Evolutionary conservation across 2,113 vertebrate genomes (phyloP).

Genomic region (Megatriorchis doriae): DNA sequence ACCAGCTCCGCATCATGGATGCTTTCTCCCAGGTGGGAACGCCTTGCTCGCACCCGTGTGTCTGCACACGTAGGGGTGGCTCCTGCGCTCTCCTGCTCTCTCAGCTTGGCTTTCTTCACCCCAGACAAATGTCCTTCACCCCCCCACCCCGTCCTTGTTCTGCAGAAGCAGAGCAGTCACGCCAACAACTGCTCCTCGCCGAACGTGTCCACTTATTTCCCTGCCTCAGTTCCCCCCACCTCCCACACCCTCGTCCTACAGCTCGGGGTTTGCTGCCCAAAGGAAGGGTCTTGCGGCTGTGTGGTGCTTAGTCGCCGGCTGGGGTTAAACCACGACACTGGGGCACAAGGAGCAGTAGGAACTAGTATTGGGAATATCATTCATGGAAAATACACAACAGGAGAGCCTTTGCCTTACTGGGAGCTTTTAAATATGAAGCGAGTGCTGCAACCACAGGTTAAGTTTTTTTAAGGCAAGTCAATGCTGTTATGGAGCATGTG

Average conservation of each 20-base stretch:
- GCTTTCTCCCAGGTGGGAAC: background rate
- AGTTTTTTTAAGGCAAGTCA: background rate
- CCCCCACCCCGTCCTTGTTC: background rate
- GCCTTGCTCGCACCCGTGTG: fast-evolving
- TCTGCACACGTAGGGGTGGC: fast-evolving
- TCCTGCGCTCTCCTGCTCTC: background rate
- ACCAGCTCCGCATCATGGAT: background rate
- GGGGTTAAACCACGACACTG: background rate
- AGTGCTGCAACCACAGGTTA: background rate
- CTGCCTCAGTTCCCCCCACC: background rate
- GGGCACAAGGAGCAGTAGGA: background rate
- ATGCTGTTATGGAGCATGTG: background rate
- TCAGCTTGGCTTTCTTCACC: background rate
- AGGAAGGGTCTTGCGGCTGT: fast-evolving
- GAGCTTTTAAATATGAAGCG: fast-evolving
- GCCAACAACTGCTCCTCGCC: background rate
- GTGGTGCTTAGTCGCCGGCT: no score
- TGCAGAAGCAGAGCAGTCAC: background rate
- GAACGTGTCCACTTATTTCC: background rate
- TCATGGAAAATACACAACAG: background rate
- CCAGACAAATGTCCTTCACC: background rate
- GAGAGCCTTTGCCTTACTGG: background rate
- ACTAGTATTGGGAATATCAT: background rate
- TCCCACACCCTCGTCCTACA: background rate
- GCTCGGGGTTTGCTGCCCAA: background rate